Conservation (phyloP, 2,797 vertebrate genomes). For the Morus bassanus region DNA sequence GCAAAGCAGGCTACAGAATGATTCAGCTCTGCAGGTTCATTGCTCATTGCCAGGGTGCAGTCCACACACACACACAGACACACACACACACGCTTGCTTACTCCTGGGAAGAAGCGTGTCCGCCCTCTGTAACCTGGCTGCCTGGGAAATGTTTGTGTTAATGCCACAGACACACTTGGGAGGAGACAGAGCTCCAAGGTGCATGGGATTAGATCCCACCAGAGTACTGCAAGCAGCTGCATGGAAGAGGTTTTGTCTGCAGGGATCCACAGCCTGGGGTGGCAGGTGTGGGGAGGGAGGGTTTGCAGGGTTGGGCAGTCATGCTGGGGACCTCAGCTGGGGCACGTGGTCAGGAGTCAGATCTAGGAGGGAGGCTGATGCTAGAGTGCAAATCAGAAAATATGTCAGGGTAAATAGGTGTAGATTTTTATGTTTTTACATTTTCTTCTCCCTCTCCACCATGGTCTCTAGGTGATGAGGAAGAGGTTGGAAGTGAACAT, state of each 20-base stretch:
- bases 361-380: not conserved
- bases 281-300: not conserved
- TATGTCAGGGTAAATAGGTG: not conserved
- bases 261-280: not conserved
- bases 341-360: not conserved
- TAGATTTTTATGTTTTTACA: not conserved
- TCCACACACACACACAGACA: not conserved
- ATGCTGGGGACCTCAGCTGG: not conserved
- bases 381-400: not conserved
- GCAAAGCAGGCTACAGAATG: slow-evolving; percentile 9
- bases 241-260: not conserved
- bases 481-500: not conserved
- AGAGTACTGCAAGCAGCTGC: not conserved
- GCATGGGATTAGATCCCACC: not conserved
- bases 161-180: not conserved
- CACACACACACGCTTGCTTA: rapidly evolving
- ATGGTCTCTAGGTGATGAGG: not conserved
- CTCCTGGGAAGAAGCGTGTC: not conserved
- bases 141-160: not conserved
- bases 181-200: not conserved
- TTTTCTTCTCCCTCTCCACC: not conserved
- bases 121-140: not conserved
- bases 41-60: not conserved
- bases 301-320: not conserved
- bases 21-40: slow-evolving; percentile 3